A percentile compares a stretch with the other conserved stretches of the same genome.
These are phyloP conservation scores for Euwallacea fornicatus DNA, from an alignment of 1,140 invertebrate genomes.

Conservation along the genomic window DNA sequence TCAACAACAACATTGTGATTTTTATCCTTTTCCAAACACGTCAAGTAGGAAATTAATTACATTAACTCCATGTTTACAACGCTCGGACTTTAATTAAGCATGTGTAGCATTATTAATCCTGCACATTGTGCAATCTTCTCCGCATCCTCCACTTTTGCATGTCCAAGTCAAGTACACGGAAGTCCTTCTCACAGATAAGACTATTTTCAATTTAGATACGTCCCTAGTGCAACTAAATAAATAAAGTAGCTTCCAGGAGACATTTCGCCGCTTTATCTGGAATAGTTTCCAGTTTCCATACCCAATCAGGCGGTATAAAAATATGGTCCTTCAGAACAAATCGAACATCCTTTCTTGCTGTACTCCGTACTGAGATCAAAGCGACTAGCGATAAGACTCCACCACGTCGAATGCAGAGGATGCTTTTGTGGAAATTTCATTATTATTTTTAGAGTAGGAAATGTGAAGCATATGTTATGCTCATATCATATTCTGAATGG, in stretches of 20 bases:
- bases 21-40: too few species aligned
- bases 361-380: constrained; percentile 6
- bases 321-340: constrained; percentile 12
- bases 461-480: too few species aligned
- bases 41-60: too few species aligned
- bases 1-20: too few species aligned
- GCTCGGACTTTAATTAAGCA: too few species aligned
- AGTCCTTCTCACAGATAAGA: neutral
- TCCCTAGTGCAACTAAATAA: constrained; percentile 9
- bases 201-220: constrained; percentile 18
- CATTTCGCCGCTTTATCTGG: constrained; percentile 12
- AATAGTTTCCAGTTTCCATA: constrained; percentile 20
- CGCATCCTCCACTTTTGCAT: too few species aligned
- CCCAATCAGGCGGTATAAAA: constrained; percentile 18
- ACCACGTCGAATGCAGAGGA: constrained; percentile 2
- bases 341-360: constrained; percentile 4
- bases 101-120: too few species aligned
- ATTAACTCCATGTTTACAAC: too few species aligned
- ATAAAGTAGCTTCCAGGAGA: constrained; percentile 12
- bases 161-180: too few species aligned
- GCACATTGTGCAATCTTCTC: too few species aligned
- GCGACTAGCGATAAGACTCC: constrained; percentile 4
- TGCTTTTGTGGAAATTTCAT: constrained; percentile 1
- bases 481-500: too few species aligned
- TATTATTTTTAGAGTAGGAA: neutral